Evolutionary conservation across 2,113 vertebrate species (phyloP).

Genomic region (Seriola dumerili): DNA sequence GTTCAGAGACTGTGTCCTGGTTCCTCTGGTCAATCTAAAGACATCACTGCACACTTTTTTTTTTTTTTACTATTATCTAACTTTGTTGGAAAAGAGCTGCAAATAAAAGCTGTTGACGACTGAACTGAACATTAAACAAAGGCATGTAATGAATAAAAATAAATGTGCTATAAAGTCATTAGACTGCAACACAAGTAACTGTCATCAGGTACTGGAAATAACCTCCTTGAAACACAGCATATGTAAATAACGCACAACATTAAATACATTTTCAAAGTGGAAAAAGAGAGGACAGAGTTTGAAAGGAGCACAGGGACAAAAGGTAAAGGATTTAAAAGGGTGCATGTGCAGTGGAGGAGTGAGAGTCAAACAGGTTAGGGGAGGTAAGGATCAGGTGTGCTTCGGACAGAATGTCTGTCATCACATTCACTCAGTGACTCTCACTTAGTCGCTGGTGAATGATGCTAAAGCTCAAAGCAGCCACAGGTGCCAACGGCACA

Average conservation of each 20-base stretch:
- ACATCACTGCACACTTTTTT: too few species aligned
- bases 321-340: constrained; percentile 18
- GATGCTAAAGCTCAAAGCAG: constrained; percentile 69
- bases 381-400: constrained; percentile 23
- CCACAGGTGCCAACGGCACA: constrained; percentile 76
- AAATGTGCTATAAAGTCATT: background rate
- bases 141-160: background rate
- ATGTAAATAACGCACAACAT: background rate
- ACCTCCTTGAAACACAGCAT: background rate
- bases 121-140: background rate
- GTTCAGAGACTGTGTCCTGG: too few species aligned
- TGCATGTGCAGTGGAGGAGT: constrained; percentile 33
- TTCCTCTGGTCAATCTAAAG: too few species aligned
- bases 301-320: constrained; percentile 22
- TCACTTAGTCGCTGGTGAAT: constrained; percentile 38
- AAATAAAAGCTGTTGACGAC: too few species aligned
- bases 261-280: background rate
- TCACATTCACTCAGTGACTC: constrained; percentile 56
- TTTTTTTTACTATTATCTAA: background rate
- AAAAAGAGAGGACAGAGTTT: constrained; percentile 1
- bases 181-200: background rate
- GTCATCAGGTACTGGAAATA: background rate
- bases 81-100: background rate
- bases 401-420: constrained; percentile 33
- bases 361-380: constrained; percentile 23